A percentile compares a stretch with the other conserved stretches of the same genome.
phyloP scores from a whole-genome alignment of 1,140 invertebrate species.

The Procambarus clarkii region DNA sequence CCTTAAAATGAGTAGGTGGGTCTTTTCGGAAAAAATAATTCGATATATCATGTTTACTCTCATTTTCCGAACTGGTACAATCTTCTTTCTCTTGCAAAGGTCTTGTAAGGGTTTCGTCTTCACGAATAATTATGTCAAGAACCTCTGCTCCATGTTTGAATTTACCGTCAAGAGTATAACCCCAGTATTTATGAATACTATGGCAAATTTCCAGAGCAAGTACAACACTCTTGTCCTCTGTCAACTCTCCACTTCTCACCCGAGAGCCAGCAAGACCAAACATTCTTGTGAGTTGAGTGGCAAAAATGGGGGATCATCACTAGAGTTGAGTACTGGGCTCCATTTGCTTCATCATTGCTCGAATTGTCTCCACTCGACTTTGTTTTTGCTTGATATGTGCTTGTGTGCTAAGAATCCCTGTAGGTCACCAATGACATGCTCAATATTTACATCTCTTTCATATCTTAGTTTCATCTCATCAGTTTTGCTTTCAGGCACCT shows the following conservation, averaged over 20 bases:
- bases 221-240: slow-evolving; percentile 57
- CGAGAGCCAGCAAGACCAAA: slow-evolving; percentile 46
- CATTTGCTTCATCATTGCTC: slow-evolving; percentile 26
- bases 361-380: background rate
- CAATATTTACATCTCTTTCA: slow-evolving; percentile 74
- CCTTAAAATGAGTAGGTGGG: slow-evolving; percentile 31
- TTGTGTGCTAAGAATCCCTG: background rate
- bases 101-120: slow-evolving; percentile 49
- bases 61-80: background rate
- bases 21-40: slow-evolving; percentile 25
- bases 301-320: slow-evolving; percentile 61
- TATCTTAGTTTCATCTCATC: slow-evolving; percentile 83
- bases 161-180: slow-evolving; percentile 45
- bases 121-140: slow-evolving; percentile 47
- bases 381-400: background rate
- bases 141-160: slow-evolving; percentile 57
- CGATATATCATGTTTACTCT: background rate
- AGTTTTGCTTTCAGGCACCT: slow-evolving; percentile 82
- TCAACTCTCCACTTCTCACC: slow-evolving; percentile 40
- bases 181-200: slow-evolving; percentile 56
- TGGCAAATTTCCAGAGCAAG: slow-evolving; percentile 52
- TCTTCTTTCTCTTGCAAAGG: slow-evolving; percentile 56
- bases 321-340: slow-evolving; percentile 47
- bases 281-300: slow-evolving; percentile 52
- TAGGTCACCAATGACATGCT: slow-evolving; percentile 44